A percentile compares a stretch with the other conserved stretches of the same genome.
These are phyloP conservation scores for Styela plicata DNA, from an alignment of 23 tunicate genomes.

Conservation along the genomic window DNA sequence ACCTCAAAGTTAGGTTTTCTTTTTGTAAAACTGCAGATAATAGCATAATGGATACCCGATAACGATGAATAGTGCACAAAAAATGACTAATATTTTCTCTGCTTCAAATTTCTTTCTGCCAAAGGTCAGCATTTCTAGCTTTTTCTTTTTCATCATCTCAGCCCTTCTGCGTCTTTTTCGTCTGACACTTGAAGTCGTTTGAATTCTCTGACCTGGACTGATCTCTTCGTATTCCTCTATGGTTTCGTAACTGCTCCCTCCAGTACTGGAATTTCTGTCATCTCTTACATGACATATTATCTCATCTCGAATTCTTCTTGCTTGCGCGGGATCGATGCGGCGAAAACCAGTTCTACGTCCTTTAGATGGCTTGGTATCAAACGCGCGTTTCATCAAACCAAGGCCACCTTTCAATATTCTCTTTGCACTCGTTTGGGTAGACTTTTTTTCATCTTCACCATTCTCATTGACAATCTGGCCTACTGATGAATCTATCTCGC, in stretches of 20 bases:
- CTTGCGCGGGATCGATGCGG: neutral
- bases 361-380: neutral
- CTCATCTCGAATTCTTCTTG: slow-evolving; percentile 13
- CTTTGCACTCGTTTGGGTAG: neutral
- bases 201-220: too few relatives aligned
- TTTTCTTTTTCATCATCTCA: too few relatives aligned
- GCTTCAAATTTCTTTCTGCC: neutral
- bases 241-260: neutral
- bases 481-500: too few relatives aligned
- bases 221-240: neutral
- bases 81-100: neutral
- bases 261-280: neutral
- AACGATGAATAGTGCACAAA: neutral
- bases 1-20: too few relatives aligned
- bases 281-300: neutral
- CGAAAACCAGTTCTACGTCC: slow-evolving; percentile 1
- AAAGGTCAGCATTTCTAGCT: neutral
- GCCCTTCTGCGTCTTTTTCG: neutral
- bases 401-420: neutral
- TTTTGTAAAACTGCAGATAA: neutral
- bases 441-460: too few relatives aligned
- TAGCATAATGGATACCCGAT: slow-evolving; percentile 12
- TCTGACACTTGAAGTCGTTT: neutral
- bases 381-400: neutral
- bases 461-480: too few relatives aligned